Evolutionary conservation across 1,140 invertebrate species (phyloP).

Genomic region (Lepidurus packardi): DNA sequence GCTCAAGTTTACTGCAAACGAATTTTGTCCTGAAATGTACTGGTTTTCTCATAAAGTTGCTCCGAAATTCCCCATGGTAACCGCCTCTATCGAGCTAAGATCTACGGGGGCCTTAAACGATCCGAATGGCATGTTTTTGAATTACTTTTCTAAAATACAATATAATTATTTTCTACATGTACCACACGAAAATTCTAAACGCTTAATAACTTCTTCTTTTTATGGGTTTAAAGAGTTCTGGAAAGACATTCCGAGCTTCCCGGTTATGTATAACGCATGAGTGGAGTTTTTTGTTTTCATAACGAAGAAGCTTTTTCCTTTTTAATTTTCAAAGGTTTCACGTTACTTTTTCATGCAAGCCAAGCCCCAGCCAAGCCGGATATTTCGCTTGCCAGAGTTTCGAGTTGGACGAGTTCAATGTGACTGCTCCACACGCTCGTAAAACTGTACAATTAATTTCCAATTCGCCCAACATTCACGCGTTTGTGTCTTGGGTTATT

Average conservation of each 20-base stretch:
- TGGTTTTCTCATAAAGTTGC: too few species aligned
- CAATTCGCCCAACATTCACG: neutral
- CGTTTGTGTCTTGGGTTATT: neutral
- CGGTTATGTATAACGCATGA: neutral
- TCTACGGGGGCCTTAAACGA: too few species aligned
- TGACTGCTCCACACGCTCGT: slow-evolving; percentile 12
- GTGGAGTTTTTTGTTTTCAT: neutral
- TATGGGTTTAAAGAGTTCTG: neutral
- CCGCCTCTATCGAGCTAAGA: too few species aligned
- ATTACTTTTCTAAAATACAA: too few species aligned
- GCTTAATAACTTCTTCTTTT: slow-evolving; percentile 10
- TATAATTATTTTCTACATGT: neutral
- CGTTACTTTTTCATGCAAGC: neutral
- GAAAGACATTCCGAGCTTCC: neutral
- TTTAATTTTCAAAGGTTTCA: neutral
- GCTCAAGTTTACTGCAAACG: too few species aligned
- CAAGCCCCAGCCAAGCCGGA: neutral
- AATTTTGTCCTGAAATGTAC: too few species aligned
- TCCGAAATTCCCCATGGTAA: too few species aligned
- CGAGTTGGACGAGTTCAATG: neutral
- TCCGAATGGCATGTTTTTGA: too few species aligned
- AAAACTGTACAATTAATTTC: slow-evolving; percentile 19
- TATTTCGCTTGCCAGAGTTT: slow-evolving; percentile 7
- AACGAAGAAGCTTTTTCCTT: neutral
- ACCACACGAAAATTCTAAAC: slow-evolving; percentile 10